These are phyloP conservation scores for Automeris io DNA, from an alignment of 2,888 invertebrate species.

Conservation along the genomic window DNA sequence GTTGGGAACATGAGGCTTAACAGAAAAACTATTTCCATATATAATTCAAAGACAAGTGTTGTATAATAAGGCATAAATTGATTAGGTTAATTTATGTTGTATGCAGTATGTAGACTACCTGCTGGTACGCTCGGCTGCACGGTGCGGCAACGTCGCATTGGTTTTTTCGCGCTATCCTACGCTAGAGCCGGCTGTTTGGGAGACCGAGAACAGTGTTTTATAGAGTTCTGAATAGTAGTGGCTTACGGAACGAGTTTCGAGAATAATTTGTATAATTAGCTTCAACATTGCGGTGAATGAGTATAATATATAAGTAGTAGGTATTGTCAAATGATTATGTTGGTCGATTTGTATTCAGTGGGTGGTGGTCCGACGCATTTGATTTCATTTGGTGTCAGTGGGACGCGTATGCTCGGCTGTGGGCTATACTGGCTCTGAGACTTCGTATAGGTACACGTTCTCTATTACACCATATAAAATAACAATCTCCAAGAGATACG, in stretches of 20 bases:
- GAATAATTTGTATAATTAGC: constrained; percentile 45
- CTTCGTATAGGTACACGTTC: constrained; percentile 10
- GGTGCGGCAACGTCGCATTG: constrained; percentile 71
- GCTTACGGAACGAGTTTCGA: constrained; percentile 43
- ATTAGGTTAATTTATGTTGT: constrained; percentile 37
- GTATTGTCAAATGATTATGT: constrained; percentile 32
- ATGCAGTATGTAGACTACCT: constrained; percentile 63
- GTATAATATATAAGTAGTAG: constrained; percentile 21
- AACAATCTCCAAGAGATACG: constrained; percentile 21
- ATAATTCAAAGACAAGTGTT: constrained; percentile 55
- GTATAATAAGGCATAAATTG: constrained; percentile 55
- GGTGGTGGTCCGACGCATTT: constrained; percentile 40
- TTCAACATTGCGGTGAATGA: constrained; percentile 37
- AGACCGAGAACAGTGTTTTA: constrained; percentile 46
- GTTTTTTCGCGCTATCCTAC: constrained; percentile 65
- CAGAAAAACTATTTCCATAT: constrained; percentile 30
- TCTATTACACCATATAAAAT: constrained; percentile 40
- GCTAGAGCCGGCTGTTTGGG: constrained; percentile 49
- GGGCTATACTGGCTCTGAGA: constrained; percentile 27
- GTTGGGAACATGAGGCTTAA: constrained; percentile 59
- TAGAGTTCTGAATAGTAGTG: constrained; percentile 38
- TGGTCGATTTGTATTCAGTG: constrained; percentile 43
- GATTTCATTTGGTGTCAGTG: constrained; percentile 65
- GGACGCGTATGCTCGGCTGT: constrained; percentile 48
- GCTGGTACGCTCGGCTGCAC: constrained; percentile 64